phyloP scores from a whole-genome alignment of 2,113 vertebrate genomes.

The Stictonetta naevosa region DNA sequence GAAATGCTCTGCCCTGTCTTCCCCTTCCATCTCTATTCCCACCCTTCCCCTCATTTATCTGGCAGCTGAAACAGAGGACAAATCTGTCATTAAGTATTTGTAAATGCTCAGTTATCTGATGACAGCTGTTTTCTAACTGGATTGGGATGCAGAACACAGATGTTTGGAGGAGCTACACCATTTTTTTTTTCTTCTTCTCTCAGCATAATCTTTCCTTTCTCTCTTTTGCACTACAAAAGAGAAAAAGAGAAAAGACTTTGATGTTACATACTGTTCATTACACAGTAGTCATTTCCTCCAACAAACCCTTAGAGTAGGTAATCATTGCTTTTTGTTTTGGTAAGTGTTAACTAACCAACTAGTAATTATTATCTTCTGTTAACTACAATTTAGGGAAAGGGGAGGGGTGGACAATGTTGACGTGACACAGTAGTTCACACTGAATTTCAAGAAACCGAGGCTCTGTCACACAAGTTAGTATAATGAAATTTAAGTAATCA shows the following conservation, averaged over 20 bases:
- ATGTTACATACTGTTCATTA: not conserved
- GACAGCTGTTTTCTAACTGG: conserved; percentile 56
- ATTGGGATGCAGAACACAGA: conserved; percentile 36
- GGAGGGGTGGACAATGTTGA: not conserved
- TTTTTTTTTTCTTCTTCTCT: not conserved
- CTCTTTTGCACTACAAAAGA: not conserved
- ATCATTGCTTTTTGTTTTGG: not conserved
- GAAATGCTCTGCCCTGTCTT: not conserved
- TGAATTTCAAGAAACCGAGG: conserved; percentile 26
- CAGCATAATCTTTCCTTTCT: not conserved
- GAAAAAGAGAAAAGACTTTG: not conserved
- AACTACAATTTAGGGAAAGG: not conserved
- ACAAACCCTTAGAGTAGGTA: not conserved
- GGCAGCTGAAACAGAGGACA: conserved; percentile 55
- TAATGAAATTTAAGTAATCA: conserved; percentile 68
- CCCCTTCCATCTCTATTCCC: not conserved
- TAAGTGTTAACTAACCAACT: not conserved
- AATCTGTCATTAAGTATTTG: conserved; percentile 72
- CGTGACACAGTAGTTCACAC: not conserved
- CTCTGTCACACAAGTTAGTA: conserved; percentile 20
- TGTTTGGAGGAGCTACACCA: conserved; percentile 12
- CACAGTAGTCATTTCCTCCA: not conserved
- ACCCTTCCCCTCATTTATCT: not conserved
- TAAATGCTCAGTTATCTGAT: conserved; percentile 63
- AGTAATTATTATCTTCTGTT: not conserved